Percentiles rank a stretch among this genome's conserved stretches.
phyloP scores from a whole-genome alignment of 2,888 invertebrate genomes.

The Oscheius sp. region DNA sequence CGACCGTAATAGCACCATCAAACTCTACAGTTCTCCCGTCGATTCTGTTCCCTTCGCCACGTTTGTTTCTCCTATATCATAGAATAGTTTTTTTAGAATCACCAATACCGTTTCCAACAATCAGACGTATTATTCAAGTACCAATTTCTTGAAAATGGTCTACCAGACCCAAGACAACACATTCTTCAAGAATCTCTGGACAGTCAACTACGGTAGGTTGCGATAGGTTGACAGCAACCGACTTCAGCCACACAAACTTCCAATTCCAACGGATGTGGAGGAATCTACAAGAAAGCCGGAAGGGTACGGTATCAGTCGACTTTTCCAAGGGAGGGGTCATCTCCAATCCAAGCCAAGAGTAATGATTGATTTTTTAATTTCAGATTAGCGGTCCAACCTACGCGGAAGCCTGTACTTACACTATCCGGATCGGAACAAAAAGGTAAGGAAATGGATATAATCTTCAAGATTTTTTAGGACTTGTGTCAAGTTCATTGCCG shows the following conservation, averaged over 20 bases:
- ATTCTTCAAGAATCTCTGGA: neutral
- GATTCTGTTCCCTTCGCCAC: neutral
- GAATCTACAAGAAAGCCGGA: no score
- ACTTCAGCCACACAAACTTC: no score
- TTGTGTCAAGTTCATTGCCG: neutral
- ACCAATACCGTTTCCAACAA: neutral
- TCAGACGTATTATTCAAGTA: neutral
- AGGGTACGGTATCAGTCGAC: no score
- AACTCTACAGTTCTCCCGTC: neutral
- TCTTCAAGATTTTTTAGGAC: neutral
- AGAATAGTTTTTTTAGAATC: neutral
- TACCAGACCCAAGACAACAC: neutral
- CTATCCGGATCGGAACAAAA: neutral
- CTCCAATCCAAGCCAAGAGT: neutral
- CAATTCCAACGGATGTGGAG: no score
- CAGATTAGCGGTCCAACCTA: neutral
- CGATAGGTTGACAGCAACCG: neutral
- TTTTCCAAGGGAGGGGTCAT: no score
- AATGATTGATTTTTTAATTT: neutral
- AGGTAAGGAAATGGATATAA: no score
- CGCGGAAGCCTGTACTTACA: neutral
- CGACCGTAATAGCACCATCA: neutral
- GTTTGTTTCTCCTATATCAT: neutral
- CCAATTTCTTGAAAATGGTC: neutral
- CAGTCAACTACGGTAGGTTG: neutral